Evolutionary conservation across 2,888 invertebrate species (phyloP), one percentile per base, ranked within the genome.

Genomic region (Mycalesis mineus): DNA sequence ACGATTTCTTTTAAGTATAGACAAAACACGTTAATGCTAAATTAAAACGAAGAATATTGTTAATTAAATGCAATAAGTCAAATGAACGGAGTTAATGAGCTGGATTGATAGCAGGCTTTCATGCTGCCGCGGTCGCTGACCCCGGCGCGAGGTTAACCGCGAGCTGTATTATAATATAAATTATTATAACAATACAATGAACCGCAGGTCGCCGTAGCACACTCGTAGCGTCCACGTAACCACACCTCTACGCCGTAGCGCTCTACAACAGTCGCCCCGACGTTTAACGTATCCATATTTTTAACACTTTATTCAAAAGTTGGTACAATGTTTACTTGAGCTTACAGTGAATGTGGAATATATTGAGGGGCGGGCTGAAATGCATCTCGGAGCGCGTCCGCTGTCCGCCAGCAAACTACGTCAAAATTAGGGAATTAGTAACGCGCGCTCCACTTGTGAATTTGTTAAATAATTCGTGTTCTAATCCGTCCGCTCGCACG

Each of bases 391-490:
- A n/a, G 4, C 9, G 36, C 11, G 36, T 11, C 9, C 36, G 11
- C 6, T 33, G 11, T 13, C 45, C 14, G 29, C 3, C 9, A 11
- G 1, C 47, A 15, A 47, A 47, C 33, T 47, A 0, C 15, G 14
- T 11, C 4, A 15, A 31, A 33, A 31, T 45, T 47, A 15, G 47
- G 31, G 14, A 29, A 29, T 45, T 45, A 13, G 45, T 45, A 29
- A 29, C 29, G 14, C 13, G 45, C 5, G 31, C 6, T 47, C 33
- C 15, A 15, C 31, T 33, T 47, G 11, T 6, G 14, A 33, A 44
- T 44, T 44, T 29, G 44, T 31, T 33, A 47, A 47, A 33, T 47
- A 29, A 15, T 33, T 47, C 47, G 31, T 33, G 47, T 33, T 47
- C 15, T 47, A 15, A 39, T 39, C 9, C 15, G 3, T 33, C 15